Conservation (phyloP, 1,140 invertebrate species). For the Heliconius hermathena region DNA sequence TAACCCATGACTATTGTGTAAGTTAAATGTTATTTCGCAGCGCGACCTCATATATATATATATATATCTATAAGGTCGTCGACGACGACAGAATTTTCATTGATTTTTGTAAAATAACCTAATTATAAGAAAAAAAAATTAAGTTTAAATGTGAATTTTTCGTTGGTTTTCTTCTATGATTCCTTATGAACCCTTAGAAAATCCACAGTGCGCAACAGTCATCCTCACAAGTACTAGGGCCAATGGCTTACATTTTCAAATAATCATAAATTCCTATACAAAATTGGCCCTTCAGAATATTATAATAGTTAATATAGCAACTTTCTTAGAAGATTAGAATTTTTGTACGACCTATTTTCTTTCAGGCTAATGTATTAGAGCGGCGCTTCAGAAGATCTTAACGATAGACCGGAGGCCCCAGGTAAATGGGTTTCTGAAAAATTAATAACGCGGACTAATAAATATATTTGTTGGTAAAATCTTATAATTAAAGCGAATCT, state of each 20-base stretch:
- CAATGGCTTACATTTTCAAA: constrained; percentile 51
- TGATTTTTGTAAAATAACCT: too few relatives aligned
- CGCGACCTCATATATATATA: too few relatives aligned
- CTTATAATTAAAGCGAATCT: constrained; percentile 1
- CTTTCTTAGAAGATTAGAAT: constrained; percentile 51
- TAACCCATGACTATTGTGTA: too few relatives aligned
- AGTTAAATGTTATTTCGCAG: too few relatives aligned
- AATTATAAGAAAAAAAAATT: too few relatives aligned
- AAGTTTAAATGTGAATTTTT: too few relatives aligned
- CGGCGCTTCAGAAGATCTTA: constrained; percentile 22
- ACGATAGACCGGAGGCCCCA: neutral
- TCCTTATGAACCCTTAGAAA: neutral
- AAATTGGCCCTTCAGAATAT: constrained; percentile 50
- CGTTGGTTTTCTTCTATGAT: too few relatives aligned
- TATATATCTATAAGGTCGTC: too few relatives aligned
- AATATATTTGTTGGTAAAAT: neutral
- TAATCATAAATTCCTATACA: constrained; percentile 53
- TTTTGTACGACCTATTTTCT: constrained; percentile 43
- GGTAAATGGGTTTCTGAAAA: constrained; percentile 12
- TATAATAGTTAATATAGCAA: constrained; percentile 50
- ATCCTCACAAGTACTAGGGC: constrained; percentile 30
- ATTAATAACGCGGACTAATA: constrained; percentile 7
- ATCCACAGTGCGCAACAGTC: constrained; percentile 35
- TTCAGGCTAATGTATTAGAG: constrained; percentile 37
- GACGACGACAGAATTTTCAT: too few relatives aligned